Conservation (phyloP, 2,113 vertebrate genomes). For the Zeus faber region DNA sequence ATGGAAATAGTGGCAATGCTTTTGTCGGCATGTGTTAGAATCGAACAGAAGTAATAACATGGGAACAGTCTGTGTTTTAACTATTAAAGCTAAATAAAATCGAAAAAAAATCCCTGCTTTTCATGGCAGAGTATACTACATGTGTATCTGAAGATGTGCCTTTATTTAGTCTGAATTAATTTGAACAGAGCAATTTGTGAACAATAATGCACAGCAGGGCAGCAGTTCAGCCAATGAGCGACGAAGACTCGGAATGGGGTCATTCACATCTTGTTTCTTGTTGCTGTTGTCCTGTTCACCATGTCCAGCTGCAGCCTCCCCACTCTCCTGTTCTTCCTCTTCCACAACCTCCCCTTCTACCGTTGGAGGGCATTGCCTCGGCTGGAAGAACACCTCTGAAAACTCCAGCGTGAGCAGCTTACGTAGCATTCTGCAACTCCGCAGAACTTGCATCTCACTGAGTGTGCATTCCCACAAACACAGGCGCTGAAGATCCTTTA, state of each 20-base stretch:
- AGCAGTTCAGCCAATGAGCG: constrained; percentile 63
- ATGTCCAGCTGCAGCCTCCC: constrained; percentile 29
- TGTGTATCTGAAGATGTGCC: background rate
- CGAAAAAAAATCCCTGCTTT: constrained; percentile 3
- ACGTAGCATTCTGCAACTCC: constrained; percentile 68
- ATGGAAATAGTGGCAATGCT: too few species aligned
- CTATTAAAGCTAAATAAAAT: too few species aligned
- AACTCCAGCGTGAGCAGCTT: constrained; percentile 69
- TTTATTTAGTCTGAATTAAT: constrained; percentile 55
- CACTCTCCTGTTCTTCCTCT: constrained; percentile 39
- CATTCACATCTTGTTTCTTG: constrained; percentile 38
- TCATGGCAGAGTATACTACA: background rate
- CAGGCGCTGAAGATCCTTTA: constrained; percentile 68
- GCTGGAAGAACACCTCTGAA: constrained; percentile 68
- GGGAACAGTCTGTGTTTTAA: too few species aligned
- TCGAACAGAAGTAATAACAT: too few species aligned
- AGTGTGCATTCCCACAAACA: constrained; percentile 69
- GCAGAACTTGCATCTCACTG: constrained; percentile 65
- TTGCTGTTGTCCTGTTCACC: constrained; percentile 34
- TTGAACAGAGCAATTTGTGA: constrained; percentile 70
- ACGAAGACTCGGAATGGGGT: constrained; percentile 64
- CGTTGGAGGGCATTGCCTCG: constrained; percentile 43
- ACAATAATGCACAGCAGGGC: constrained; percentile 64
- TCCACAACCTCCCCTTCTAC: constrained; percentile 36
- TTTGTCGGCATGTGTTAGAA: too few species aligned